Evolutionary conservation across 2,113 vertebrate species (phyloP).

Genomic region (Morphnarchus princeps): DNA sequence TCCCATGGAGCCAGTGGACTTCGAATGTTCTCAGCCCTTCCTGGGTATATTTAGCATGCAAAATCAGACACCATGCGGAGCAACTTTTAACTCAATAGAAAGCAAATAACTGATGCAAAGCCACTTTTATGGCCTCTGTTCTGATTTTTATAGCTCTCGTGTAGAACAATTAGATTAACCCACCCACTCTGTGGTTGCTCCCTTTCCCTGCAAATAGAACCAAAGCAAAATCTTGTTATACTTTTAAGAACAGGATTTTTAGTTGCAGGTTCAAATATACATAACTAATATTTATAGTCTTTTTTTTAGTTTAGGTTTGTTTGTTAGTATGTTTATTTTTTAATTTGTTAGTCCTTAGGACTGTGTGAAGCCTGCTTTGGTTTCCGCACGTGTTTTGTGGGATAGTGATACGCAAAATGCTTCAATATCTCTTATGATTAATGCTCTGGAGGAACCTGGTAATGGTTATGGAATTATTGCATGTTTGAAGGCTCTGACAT

Average conservation of each 20-base stretch:
- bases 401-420: neutral
- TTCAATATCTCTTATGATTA: neutral
- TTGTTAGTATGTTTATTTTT: neutral
- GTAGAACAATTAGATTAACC: neutral
- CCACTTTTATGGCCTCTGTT: neutral
- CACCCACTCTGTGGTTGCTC: neutral
- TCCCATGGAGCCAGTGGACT: neutral
- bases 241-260: neutral
- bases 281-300: neutral
- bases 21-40: neutral
- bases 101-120: neutral
- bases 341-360: neutral
- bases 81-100: neutral
- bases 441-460: neutral
- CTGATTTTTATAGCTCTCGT: neutral
- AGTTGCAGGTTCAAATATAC: neutral
- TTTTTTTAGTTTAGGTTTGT: neutral
- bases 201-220: neutral
- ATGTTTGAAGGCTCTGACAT: neutral
- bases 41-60: too few species aligned
- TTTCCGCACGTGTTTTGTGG: neutral
- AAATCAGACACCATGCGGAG: neutral
- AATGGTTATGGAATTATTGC: neutral
- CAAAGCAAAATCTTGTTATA: neutral
- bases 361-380: neutral